Conservation (phyloP, 2,888 invertebrate genomes). For the Ennomos quercinarius region DNA sequence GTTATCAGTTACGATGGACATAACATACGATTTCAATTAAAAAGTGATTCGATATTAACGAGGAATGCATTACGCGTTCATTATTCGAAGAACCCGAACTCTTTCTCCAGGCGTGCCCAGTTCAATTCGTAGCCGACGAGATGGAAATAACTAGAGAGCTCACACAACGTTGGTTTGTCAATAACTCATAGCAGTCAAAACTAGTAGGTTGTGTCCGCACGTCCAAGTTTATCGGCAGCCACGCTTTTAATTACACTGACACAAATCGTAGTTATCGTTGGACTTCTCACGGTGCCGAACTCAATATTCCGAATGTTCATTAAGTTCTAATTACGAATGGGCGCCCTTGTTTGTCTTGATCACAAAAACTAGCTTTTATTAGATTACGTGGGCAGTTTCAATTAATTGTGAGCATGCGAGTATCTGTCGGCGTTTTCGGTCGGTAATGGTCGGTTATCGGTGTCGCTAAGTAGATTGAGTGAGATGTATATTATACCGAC, state of each 20-base stretch:
- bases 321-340: constrained; percentile 84
- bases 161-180: constrained; percentile 63
- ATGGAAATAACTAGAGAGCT: constrained; percentile 53
- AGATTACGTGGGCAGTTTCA: constrained; percentile 84
- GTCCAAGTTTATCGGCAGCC: constrained; percentile 79
- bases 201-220: constrained; percentile 73
- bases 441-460: constrained; percentile 79
- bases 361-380: constrained; percentile 84
- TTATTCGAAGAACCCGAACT: constrained; percentile 57
- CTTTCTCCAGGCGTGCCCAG: constrained; percentile 43
- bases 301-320: constrained; percentile 83
- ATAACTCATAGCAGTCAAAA: constrained; percentile 73
- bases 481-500: constrained; percentile 67
- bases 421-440: constrained; percentile 80
- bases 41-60: constrained; percentile 74
- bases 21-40: constrained; percentile 85
- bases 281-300: constrained; percentile 83
- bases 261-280: constrained; percentile 83
- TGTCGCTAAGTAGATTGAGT: constrained; percentile 79
- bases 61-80: constrained; percentile 70
- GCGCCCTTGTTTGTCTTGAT: constrained; percentile 84
- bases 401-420: constrained; percentile 80
- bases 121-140: constrained; percentile 34
- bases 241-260: constrained; percentile 85
- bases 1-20: constrained; percentile 76